These are phyloP conservation scores for Stramonita haemastoma DNA, from an alignment of 2,888 invertebrate genomes.

Conservation along the genomic window DNA sequence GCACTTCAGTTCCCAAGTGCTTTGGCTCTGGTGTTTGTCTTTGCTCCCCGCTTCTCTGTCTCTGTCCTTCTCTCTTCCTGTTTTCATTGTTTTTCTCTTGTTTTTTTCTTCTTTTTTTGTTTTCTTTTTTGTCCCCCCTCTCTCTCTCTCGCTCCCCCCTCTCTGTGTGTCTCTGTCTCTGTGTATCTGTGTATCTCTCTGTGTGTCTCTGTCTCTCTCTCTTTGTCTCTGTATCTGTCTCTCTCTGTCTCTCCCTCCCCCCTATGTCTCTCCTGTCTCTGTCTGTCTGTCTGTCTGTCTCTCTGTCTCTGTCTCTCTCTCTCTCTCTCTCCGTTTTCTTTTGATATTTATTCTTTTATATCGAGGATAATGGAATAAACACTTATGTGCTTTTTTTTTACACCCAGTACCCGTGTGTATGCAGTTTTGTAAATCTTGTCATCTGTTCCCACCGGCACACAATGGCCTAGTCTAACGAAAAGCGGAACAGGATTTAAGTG, in stretches of 20 bases:
- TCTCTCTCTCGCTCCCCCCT: background rate
- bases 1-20: no score
- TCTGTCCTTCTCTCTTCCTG: slow-evolving; percentile 16
- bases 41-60: background rate
- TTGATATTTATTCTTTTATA: no score
- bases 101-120: background rate
- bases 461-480: no score
- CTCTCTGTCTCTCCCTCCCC: slow-evolving; percentile 25
- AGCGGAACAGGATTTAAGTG: no score
- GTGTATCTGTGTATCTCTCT: background rate
- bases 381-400: no score
- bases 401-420: no score
- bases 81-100: background rate
- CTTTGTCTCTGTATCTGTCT: slow-evolving; percentile 24
- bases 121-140: no score
- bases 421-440: no score
- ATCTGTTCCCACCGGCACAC: no score
- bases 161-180: no score
- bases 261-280: background rate
- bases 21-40: no score
- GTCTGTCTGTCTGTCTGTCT: background rate
- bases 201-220: background rate
- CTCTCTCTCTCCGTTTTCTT: background rate
- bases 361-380: no score
- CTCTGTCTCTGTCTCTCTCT: background rate